phyloP scores from a whole-genome alignment of 53 echinoderm and acorn worm species.

The Patiria pectinifera region DNA sequence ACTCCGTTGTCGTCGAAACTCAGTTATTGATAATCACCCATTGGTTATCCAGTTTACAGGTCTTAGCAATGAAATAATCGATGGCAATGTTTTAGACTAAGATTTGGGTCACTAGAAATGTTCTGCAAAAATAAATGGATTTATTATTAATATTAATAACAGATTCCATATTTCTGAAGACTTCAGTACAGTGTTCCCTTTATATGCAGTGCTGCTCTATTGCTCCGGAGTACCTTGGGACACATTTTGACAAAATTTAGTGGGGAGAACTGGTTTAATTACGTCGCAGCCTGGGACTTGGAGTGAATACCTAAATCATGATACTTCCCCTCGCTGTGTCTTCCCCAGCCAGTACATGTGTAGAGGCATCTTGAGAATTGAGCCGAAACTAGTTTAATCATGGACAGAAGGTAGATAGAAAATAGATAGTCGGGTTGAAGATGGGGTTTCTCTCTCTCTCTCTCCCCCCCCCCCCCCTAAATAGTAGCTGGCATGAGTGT shows the following conservation, averaged over 20 bases:
- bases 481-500: background rate
- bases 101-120: too few relatives aligned
- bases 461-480: background rate
- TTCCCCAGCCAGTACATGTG: background rate
- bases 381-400: slow-evolving; percentile 35
- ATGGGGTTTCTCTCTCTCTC: background rate
- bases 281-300: slow-evolving; percentile 1
- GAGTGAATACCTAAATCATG: slow-evolving; percentile 41
- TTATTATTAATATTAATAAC: background rate
- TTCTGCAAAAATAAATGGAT: background rate
- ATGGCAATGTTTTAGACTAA: too few relatives aligned
- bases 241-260: slow-evolving; percentile 39
- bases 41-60: too few relatives aligned
- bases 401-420: background rate
- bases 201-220: background rate
- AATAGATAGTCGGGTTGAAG: background rate
- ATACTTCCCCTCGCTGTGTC: background rate
- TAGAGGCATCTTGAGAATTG: slow-evolving; percentile 33
- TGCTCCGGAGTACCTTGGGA: slow-evolving; percentile 16
- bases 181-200: background rate
- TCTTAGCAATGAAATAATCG: too few relatives aligned
- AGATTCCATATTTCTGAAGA: background rate
- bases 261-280: slow-evolving; percentile 34
- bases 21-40: too few relatives aligned
- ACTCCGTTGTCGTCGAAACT: too few relatives aligned